Conservation (phyloP, 2,888 invertebrate species). For the Stomorhina lunata region DNA sequence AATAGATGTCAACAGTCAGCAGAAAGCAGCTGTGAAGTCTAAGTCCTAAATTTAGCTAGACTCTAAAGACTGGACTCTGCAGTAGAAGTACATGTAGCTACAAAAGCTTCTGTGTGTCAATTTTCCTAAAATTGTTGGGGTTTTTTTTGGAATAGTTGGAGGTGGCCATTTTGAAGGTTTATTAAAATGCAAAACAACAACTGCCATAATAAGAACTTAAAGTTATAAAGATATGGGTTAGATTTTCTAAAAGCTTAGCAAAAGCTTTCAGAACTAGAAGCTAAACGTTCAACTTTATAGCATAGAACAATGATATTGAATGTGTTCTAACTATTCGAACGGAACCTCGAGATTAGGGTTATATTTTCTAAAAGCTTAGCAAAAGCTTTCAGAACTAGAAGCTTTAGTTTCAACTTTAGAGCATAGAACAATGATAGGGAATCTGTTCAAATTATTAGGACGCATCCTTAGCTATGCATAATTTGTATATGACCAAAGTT, state of each 20-base stretch:
- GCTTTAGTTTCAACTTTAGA: no score
- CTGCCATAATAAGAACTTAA: background rate
- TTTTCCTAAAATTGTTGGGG: background rate
- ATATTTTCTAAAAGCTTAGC: no score
- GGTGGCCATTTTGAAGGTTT: conserved; percentile 40
- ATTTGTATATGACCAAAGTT: no score
- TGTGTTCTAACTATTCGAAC: no score
- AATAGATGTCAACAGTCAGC: conserved; percentile 60
- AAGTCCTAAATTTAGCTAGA: background rate
- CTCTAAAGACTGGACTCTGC: background rate
- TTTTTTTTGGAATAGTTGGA: conserved; percentile 23
- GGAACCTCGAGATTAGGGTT: no score
- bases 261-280: background rate
- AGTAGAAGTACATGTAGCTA: background rate
- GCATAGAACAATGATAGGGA: no score
- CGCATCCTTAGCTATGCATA: no score
- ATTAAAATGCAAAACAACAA: conserved; percentile 39
- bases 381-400: no score
- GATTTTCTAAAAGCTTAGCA: no score
- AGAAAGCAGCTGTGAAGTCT: conserved; percentile 29
- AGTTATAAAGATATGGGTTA: conserved; percentile 29
- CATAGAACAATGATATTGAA: no score
- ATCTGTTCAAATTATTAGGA: no score
- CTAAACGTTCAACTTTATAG: no score
- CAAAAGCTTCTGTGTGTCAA: conserved; percentile 65